Evolutionary conservation across 2,888 invertebrate species (phyloP).

Genomic region (Stenolophus ochropezus): DNA sequence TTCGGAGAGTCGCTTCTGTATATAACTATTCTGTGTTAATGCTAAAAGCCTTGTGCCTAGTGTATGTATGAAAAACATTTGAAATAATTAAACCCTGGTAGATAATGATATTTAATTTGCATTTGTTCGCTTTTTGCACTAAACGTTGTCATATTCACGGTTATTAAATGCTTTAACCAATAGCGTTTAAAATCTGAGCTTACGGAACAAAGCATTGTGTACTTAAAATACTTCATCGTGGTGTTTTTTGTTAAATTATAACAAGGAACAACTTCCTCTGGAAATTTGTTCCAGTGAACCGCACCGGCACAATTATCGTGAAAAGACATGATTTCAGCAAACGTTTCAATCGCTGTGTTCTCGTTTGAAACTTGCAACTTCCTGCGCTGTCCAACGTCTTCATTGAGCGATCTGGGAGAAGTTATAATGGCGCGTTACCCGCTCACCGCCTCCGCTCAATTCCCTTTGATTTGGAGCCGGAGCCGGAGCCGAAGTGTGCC

Average conservation of each 20-base stretch:
- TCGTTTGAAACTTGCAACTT: slow-evolving; percentile 38
- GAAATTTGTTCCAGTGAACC: neutral
- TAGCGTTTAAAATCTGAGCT: too few relatives aligned
- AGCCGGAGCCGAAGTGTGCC: neutral
- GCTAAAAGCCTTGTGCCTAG: too few relatives aligned
- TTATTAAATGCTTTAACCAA: too few relatives aligned
- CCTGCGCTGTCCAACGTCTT: slow-evolving; percentile 36
- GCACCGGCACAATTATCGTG: neutral
- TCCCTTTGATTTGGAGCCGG: slow-evolving; percentile 35
- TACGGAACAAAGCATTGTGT: too few relatives aligned
- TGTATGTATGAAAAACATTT: too few relatives aligned
- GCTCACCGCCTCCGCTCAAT: neutral
- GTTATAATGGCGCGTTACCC: slow-evolving; percentile 24
- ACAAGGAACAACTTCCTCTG: neutral
- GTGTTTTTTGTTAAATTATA: neutral
- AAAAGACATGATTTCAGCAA: slow-evolving; percentile 23
- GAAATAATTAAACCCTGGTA: too few relatives aligned
- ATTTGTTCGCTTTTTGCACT: too few relatives aligned
- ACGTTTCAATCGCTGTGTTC: slow-evolving; percentile 18
- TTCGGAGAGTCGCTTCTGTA: too few relatives aligned
- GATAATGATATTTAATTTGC: too few relatives aligned
- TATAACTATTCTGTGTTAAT: too few relatives aligned
- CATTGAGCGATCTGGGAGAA: slow-evolving; percentile 12
- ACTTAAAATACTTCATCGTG: too few relatives aligned
- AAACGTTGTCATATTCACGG: too few relatives aligned